phyloP scores from a whole-genome alignment of 2,113 vertebrate species.

The Theristicus caerulescens region DNA sequence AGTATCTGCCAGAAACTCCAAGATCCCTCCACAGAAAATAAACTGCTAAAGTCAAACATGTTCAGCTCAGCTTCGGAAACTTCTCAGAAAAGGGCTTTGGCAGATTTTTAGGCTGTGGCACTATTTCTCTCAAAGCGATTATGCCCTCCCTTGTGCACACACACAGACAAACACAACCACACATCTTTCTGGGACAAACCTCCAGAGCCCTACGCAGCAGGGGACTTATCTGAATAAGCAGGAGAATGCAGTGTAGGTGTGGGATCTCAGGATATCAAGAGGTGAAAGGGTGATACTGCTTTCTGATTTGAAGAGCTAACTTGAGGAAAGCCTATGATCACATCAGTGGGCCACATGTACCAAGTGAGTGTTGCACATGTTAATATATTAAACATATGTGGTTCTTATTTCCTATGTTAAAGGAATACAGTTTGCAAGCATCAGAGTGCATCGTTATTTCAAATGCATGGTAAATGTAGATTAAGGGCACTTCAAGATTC shows the following conservation, averaged over 20 bases:
- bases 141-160: background rate
- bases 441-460: background rate
- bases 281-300: constrained; percentile 11
- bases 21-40: background rate
- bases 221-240: background rate
- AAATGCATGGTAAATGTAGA: background rate
- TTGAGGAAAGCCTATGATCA: constrained; percentile 41
- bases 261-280: background rate
- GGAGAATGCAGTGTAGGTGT: background rate
- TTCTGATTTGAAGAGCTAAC: constrained; percentile 14
- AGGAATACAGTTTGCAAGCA: constrained; percentile 6
- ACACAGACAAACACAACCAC: background rate
- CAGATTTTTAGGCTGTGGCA: background rate
- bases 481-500: background rate
- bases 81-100: background rate
- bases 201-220: background rate
- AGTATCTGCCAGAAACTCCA: background rate
- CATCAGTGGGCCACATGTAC: constrained; percentile 58
- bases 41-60: background rate
- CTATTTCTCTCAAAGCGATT: background rate
- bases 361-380: constrained; percentile 40
- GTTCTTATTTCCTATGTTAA: constrained; percentile 49
- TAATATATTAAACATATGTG: constrained; percentile 54
- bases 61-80: background rate
- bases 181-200: background rate